Conservation (phyloP, 2,888 invertebrate genomes). For the Sphinx pinastri region DNA sequence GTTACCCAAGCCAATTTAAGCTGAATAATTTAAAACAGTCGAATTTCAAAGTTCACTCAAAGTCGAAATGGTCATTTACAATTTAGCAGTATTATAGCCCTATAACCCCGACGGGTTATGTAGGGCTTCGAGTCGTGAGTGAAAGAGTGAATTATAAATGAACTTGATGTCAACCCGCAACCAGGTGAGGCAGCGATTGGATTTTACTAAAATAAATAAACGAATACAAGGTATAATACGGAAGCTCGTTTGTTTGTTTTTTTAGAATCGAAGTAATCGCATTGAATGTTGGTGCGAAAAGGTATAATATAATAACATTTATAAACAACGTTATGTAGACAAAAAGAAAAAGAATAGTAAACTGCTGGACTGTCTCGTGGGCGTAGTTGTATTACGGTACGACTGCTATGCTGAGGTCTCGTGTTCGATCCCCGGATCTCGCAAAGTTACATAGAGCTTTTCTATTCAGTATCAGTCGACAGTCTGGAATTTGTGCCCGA, state of each 20-base stretch:
- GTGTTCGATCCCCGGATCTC: no score
- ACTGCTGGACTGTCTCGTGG: no score
- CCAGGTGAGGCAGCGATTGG: neutral
- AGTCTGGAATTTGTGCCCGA: no score
- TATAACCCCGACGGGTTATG: slow-evolving; percentile 40
- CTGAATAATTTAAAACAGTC: slow-evolving; percentile 67
- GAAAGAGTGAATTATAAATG: slow-evolving; percentile 55
- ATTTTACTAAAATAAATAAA: neutral
- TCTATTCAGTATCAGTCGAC: no score
- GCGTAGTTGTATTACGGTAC: no score
- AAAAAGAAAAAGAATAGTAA: no score
- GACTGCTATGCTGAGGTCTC: no score
- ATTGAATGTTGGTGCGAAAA: no score
- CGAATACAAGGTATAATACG: neutral
- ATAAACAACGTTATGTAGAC: no score
- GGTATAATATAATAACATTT: no score
- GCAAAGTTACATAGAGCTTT: no score
- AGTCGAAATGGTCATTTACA: slow-evolving; percentile 70
- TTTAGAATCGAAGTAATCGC: neutral
- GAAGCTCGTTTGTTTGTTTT: neutral
- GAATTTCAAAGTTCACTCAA: slow-evolving; percentile 67
- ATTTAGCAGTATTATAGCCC: slow-evolving; percentile 72
- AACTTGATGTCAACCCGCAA: slow-evolving; percentile 40
- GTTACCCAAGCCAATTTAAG: slow-evolving; percentile 60
- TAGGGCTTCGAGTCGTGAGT: slow-evolving; percentile 44